A percentile compares a stretch with the other conserved stretches of the same genome.
Conservation (phyloP, 2,888 invertebrate species). For the Drepanosiphum platanoidis region DNA sequence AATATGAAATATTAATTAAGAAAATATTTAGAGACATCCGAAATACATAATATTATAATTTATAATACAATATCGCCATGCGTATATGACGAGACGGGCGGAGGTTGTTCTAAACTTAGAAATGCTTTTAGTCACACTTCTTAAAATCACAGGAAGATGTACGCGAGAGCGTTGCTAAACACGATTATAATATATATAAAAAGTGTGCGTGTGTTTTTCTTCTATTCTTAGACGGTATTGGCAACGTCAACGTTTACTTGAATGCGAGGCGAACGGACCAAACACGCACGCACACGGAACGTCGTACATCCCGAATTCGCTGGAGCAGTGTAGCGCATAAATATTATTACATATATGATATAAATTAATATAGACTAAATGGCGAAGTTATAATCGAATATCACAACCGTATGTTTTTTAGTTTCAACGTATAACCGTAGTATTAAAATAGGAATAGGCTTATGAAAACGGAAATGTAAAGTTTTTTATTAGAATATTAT, state of each 20-base stretch:
- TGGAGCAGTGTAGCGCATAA: neutral
- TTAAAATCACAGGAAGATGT: constrained; percentile 43
- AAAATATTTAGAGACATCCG: neutral
- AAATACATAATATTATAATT: neutral
- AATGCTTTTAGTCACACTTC: constrained; percentile 43
- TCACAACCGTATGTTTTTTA: neutral
- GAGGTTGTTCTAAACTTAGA: constrained; percentile 57
- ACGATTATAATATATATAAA: constrained; percentile 24
- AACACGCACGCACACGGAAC: neutral
- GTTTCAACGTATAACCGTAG: neutral
- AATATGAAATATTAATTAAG: neutral
- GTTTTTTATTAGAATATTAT: no score
- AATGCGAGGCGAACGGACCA: constrained; percentile 3
- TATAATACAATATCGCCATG: neutral
- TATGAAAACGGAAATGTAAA: no score
- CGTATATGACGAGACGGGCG: neutral
- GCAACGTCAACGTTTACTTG: constrained; percentile 48
- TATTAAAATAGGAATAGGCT: no score
- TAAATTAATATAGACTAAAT: no score
- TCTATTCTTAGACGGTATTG: constrained; percentile 58
- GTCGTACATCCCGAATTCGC: neutral
- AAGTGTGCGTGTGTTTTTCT: constrained; percentile 28
- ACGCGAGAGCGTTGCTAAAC: constrained; percentile 24
- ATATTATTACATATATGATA: no score
- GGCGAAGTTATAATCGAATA: neutral